Conservation (phyloP, 35 echinoderm and acorn worm species). For the Heliocidaris tuberculata region DNA sequence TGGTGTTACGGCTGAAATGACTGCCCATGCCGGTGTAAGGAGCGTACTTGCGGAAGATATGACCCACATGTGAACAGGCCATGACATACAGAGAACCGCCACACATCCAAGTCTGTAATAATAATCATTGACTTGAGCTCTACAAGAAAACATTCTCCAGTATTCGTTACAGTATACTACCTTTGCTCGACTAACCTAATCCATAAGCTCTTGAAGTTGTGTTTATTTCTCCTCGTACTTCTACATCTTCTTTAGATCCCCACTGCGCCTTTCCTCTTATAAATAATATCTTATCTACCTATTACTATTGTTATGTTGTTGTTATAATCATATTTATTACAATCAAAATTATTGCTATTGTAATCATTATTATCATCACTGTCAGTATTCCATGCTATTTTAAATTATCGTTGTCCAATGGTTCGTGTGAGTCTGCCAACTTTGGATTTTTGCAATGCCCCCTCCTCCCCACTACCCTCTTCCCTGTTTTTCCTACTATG, state of each 20-base stretch:
- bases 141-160: not conserved
- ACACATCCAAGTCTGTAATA: constrained; percentile 77
- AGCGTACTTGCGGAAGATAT: constrained; percentile 27
- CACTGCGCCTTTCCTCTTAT: too few species aligned
- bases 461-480: not conserved
- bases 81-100: constrained; percentile 59
- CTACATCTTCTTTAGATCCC: too few species aligned
- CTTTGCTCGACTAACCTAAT: too few species aligned
- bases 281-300: too few species aligned
- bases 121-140: not conserved
- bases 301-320: not conserved
- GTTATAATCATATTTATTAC: not conserved
- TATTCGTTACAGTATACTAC: not conserved
- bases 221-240: too few species aligned
- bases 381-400: not conserved
- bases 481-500: not conserved
- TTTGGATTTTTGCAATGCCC: not conserved
- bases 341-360: not conserved
- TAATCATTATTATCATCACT: not conserved
- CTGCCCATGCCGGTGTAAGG: not conserved
- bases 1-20: not conserved
- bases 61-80: constrained; percentile 70
- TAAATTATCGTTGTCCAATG: too few species aligned
- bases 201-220: too few species aligned
- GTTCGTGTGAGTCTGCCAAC: too few species aligned